Conservation (phyloP, 2,113 vertebrate species). For the Burhinus oedicnemus region DNA sequence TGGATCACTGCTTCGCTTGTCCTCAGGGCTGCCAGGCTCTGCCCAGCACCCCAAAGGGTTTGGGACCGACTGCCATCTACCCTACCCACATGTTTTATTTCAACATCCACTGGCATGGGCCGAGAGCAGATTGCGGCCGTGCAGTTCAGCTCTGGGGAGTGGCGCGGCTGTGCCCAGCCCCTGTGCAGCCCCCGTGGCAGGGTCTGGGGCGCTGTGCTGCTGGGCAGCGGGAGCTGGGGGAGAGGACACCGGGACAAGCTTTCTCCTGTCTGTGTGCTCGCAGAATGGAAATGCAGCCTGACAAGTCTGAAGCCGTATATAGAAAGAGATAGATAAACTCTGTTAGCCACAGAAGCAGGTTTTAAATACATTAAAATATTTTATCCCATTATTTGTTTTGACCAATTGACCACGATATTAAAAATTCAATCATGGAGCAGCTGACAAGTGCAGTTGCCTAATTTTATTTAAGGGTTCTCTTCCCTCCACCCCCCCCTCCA, state of each 20-base stretch:
- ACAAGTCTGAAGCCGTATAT: not conserved
- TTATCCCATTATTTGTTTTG: slow-evolving; percentile 87
- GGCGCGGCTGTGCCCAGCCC: fast-evolving
- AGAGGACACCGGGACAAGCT: not conserved
- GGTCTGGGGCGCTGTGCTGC: not conserved
- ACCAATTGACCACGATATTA: slow-evolving; percentile 87
- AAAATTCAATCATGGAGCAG: slow-evolving; percentile 86
- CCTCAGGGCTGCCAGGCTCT: not conserved
- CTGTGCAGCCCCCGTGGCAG: not conserved
- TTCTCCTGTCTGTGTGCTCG: not conserved
- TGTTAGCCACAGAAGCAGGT: slow-evolving; percentile 72
- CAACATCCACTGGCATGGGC: not conserved
- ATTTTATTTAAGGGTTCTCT: slow-evolving; percentile 83
- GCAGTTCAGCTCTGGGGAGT: not conserved
- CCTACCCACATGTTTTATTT: not conserved
- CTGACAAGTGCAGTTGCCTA: slow-evolving; percentile 84
- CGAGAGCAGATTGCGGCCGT: fast-evolving
- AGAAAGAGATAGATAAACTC: slow-evolving; percentile 56
- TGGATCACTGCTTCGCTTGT: not conserved
- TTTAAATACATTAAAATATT: slow-evolving; percentile 84
- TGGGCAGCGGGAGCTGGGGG: not conserved
- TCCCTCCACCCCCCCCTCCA: slow-evolving; percentile 64
- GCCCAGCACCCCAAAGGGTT: not conserved
- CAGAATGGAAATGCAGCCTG: slow-evolving; percentile 45
- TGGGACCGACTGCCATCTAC: not conserved